Percentiles rank a stretch among this genome's conserved stretches.
Conservation (phyloP, 2,113 vertebrate species). For the Phycodurus eques region DNA sequence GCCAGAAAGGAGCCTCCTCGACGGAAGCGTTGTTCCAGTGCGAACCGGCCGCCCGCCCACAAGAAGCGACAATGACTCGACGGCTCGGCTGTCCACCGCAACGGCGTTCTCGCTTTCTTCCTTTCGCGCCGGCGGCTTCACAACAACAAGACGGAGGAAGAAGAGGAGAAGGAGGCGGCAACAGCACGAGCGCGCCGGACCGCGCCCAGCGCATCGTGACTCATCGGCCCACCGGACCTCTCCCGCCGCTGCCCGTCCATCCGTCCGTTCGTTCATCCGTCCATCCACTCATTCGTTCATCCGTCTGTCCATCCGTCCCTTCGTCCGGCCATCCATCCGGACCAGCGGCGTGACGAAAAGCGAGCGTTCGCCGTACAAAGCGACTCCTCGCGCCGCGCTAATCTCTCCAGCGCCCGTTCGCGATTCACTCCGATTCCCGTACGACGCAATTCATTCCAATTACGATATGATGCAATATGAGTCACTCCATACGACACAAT, state of each 20-base stretch:
- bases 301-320: too few relatives aligned
- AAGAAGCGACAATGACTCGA: conserved; percentile 52
- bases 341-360: conserved; percentile 19
- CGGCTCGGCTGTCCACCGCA: conserved; percentile 44
- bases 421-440: too few relatives aligned
- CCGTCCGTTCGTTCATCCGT: too few relatives aligned
- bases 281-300: too few relatives aligned
- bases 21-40: conserved; percentile 50
- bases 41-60: conserved; percentile 26
- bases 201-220: conserved; percentile 58
- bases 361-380: too few relatives aligned
- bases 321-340: too few relatives aligned
- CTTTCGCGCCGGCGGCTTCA: not conserved
- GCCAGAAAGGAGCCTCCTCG: conserved; percentile 36
- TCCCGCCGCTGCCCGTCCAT: not conserved
- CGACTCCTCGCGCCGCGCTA: too few relatives aligned
- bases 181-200: conserved; percentile 29
- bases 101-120: conserved; percentile 6
- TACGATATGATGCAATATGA: too few relatives aligned
- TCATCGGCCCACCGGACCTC: conserved; percentile 45
- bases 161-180: not conserved
- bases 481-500: too few relatives aligned
- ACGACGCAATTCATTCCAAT: too few relatives aligned
- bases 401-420: too few relatives aligned
- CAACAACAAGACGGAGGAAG: conserved; percentile 31